Conservation (phyloP, 2,888 invertebrate genomes). For the Dilophus febrilis region DNA sequence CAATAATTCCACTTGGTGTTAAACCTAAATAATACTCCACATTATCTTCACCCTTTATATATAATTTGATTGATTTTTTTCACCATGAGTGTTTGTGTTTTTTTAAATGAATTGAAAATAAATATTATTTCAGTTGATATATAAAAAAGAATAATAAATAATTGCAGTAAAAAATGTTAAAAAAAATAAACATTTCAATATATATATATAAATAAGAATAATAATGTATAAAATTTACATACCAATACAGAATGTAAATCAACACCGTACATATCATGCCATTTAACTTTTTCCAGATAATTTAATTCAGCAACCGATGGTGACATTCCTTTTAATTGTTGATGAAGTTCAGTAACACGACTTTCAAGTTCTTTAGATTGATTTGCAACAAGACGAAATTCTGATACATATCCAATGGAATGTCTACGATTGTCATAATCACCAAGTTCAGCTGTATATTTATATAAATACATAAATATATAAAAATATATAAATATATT, state of each 20-base stretch:
- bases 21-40: constrained; percentile 91
- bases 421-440: constrained; percentile 84
- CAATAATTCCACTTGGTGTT: constrained; percentile 89
- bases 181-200: not conserved
- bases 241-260: constrained; percentile 93
- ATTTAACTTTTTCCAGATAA: constrained; percentile 94
- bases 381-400: constrained; percentile 82
- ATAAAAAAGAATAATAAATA: too few relatives aligned
- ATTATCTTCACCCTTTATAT: constrained; percentile 79
- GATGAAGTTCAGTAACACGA: constrained; percentile 74
- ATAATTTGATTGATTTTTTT: not conserved
- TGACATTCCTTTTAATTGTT: constrained; percentile 48
- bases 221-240: constrained; percentile 25
- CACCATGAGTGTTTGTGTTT: not conserved
- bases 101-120: not conserved
- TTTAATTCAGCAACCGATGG: constrained; percentile 86
- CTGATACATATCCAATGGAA: constrained; percentile 79
- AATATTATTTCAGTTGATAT: not conserved
- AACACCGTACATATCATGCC: constrained; percentile 97
- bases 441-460: constrained; percentile 81
- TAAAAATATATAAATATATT: too few relatives aligned
- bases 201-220: not conserved
- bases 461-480: too few relatives aligned
- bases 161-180: too few relatives aligned
- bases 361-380: constrained; percentile 83